Evolutionary conservation across 2,888 invertebrate species (phyloP), one percentile per base, ranked within the genome.

Genomic region (Dasysyrphus albostriatus): DNA sequence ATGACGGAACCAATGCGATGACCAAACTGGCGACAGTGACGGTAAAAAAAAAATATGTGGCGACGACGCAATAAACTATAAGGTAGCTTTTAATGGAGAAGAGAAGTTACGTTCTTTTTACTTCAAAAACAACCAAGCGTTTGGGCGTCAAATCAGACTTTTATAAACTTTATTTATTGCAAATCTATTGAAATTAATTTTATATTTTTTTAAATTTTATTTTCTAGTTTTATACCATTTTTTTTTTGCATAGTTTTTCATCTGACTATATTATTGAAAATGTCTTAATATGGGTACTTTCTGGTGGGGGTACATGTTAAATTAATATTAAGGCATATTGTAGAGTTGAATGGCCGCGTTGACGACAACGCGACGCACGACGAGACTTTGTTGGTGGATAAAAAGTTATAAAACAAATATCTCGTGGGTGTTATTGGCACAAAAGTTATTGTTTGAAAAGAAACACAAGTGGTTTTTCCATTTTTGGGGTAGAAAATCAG

Each of bases 1-100:
- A 79, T 84, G 84, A 79, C 83, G 74, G 78, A 83, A 83, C 67
- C 67, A 77, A 47, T 73, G 49, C 58, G 74, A 69, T 73, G 72
- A 72, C 72, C 80, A 81, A 76, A 77, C 58, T 80, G 77, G 69
- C 77, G 81, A 84, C 72, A 63, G 72, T 85, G 75, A 65, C 65
- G 73, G 67, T 77, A 24, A 14, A 54, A 54, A 12, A 14, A 54
- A 54, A 14, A 54, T 29, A 54, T 7, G 12, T 54, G 73, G 39
- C 73, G 61, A 49, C 47, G 34, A 16, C 16, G 8, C 29, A 10
- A 37, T 37, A 37, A 1, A 2, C 0, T 37, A 37, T 1, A 5
- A 1, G 5, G 32, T 14, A 14, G 24, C 12, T 16, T 9, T 44
- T 14, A 37, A 54, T 49, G 19, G 29, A 9, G 6, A 29, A 49